Percentiles rank a stretch among this genome's conserved stretches.
phyloP scores from a whole-genome alignment of 2,888 invertebrate genomes.

The Luffia ferchaultella region DNA sequence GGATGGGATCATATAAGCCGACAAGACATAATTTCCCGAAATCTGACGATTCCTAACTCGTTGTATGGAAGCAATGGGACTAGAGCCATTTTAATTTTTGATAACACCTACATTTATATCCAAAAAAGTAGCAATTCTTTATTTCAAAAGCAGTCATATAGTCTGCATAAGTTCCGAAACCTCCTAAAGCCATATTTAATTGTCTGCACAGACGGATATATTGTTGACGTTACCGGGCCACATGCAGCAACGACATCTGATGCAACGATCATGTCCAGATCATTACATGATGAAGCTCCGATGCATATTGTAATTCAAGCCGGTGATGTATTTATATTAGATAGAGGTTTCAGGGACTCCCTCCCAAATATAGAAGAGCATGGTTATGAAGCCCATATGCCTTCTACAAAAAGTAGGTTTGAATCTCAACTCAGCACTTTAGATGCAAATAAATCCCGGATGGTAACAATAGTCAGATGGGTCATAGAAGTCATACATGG shows the following conservation, averaged over 20 bases:
- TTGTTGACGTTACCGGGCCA: constrained; percentile 15
- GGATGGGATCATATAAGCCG: constrained; percentile 13
- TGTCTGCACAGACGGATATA: constrained; percentile 16
- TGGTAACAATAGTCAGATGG: constrained; percentile 15
- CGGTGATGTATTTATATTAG: constrained; percentile 6
- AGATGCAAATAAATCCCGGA: no score
- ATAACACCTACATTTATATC: constrained; percentile 13
- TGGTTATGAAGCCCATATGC: not conserved
- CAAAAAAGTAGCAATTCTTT: constrained; percentile 13
- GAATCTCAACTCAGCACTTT: no score
- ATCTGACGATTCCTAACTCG: constrained; percentile 8
- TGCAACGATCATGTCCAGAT: constrained; percentile 12
- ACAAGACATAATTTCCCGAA: constrained; percentile 9
- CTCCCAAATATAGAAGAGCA: not conserved
- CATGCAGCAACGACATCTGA: constrained; percentile 15
- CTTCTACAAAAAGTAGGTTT: no score
- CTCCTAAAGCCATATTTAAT: constrained; percentile 18
- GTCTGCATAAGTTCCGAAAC: constrained; percentile 17
- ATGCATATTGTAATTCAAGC: constrained; percentile 6
- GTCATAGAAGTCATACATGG: constrained; percentile 16
- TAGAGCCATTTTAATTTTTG: constrained; percentile 5
- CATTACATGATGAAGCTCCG: no score
- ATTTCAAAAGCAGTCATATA: constrained; percentile 15
- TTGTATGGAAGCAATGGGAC: constrained; percentile 8
- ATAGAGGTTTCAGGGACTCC: constrained; percentile 6